phyloP scores from a whole-genome alignment of 2,113 vertebrate genomes.

The Tachysurus vachellii region DNA sequence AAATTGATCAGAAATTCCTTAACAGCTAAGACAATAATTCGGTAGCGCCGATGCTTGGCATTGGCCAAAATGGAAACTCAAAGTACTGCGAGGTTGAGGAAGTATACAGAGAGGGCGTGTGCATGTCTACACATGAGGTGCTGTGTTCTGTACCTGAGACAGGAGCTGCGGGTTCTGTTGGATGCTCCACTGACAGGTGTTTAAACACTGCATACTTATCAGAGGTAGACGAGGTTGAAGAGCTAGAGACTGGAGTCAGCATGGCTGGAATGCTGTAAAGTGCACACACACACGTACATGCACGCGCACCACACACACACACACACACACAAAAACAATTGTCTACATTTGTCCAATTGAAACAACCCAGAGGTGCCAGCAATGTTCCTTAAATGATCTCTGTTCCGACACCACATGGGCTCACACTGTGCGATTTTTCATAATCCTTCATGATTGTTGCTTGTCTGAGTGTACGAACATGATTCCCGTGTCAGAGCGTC shows the following conservation, averaged over 20 bases:
- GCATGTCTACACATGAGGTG: not conserved
- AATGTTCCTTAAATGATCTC: conserved; percentile 49
- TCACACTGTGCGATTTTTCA: no score
- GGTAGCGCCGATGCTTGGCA: not conserved
- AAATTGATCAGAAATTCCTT: not conserved
- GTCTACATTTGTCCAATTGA: not conserved
- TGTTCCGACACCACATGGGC: not conserved
- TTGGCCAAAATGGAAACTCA: not conserved
- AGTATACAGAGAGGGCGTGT: not conserved
- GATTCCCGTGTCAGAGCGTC: no score
- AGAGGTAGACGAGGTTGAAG: conserved; percentile 70
- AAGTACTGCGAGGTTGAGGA: not conserved
- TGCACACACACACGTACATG: conserved; percentile 31
- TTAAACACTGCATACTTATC: conserved; percentile 98
- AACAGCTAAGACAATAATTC: not conserved
- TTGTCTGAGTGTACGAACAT: no score
- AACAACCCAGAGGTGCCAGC: not conserved
- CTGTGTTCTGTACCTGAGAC: conserved; percentile 79
- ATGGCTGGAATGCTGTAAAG: conserved; percentile 79
- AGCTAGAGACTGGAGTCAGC: conserved; percentile 87
- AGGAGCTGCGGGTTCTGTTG: conserved; percentile 75
- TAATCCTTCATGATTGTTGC: no score
- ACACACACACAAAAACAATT: not conserved
- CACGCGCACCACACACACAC: no score
- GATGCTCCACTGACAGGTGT: conserved; percentile 84